These are phyloP conservation scores for Raja brachyura DNA, from an alignment of 2,113 vertebrate species.

Conservation along the genomic window DNA sequence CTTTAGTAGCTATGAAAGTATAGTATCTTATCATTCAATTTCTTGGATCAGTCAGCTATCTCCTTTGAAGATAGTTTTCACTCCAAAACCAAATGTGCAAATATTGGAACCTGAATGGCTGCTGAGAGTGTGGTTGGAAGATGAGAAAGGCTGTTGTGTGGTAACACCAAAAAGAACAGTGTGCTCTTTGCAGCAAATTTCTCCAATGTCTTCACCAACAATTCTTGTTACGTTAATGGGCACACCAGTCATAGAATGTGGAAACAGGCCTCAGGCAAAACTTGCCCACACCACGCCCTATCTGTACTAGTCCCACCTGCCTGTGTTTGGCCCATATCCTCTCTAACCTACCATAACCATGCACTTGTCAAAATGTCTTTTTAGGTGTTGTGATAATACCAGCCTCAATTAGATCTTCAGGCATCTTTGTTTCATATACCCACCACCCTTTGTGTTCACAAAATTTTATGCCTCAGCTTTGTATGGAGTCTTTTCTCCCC, in stretches of 20 bases:
- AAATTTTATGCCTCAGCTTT: too few species aligned
- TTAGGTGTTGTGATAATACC: too few species aligned
- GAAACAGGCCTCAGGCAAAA: too few species aligned
- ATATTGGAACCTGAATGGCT: background rate
- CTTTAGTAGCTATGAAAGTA: background rate
- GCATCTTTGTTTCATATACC: too few species aligned
- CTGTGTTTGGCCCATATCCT: too few species aligned
- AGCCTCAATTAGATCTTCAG: too few species aligned
- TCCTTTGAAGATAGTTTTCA: background rate
- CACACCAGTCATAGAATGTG: background rate
- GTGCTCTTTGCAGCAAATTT: background rate
- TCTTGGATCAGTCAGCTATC: background rate
- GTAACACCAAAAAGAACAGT: background rate
- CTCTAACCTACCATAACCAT: too few species aligned
- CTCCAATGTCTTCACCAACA: background rate
- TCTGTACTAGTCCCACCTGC: too few species aligned
- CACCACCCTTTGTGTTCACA: too few species aligned
- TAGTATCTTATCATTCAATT: background rate
- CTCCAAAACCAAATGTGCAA: background rate
- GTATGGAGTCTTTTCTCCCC: too few species aligned
- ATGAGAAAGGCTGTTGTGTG: background rate
- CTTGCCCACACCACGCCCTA: too few species aligned
- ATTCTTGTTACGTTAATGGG: background rate
- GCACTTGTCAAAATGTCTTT: too few species aligned
- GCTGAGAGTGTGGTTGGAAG: background rate